Evolutionary conservation across 1,140 invertebrate species (phyloP).

Genomic region (Ooceraea biroi): DNA sequence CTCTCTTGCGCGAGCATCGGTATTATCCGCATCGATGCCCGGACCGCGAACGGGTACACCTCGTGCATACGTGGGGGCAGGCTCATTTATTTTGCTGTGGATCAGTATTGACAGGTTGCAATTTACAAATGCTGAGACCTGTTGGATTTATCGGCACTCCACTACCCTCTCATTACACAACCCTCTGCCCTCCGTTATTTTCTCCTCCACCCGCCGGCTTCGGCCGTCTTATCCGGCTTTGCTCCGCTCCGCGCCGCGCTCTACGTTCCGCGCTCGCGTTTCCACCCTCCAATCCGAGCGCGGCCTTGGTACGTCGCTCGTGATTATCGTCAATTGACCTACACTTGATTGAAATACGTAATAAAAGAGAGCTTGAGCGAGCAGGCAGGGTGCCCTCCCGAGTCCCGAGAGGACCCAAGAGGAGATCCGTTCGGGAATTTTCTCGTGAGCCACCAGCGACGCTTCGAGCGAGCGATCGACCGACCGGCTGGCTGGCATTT

Average conservation of each 20-base stretch:
- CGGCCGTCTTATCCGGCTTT: not conserved
- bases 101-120: constrained; percentile 85
- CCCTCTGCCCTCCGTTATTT: constrained; percentile 75
- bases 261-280: constrained; percentile 67
- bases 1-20: not conserved
- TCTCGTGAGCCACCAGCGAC: constrained; percentile 55
- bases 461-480: constrained; percentile 45
- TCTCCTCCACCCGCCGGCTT: constrained; percentile 43
- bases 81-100: constrained; percentile 82
- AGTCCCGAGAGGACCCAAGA: constrained; percentile 21
- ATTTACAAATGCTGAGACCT: constrained; percentile 86
- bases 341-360: constrained; percentile 75
- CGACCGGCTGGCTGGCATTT: not conserved
- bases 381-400: constrained; percentile 1
- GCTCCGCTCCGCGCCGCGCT: constrained; percentile 3
- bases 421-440: constrained; percentile 59
- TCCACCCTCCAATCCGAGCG: constrained; percentile 78
- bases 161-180: constrained; percentile 86
- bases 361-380: constrained; percentile 66
- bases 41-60: constrained; percentile 55
- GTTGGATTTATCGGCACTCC: constrained; percentile 86
- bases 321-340: constrained; percentile 77
- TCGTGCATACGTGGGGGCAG: constrained; percentile 78
- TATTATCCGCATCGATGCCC: constrained; percentile 32
- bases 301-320: constrained; percentile 75